These are phyloP conservation scores for Hippocampus guttulatus DNA, from an alignment of 2,113 vertebrate genomes.

Conservation along the genomic window DNA sequence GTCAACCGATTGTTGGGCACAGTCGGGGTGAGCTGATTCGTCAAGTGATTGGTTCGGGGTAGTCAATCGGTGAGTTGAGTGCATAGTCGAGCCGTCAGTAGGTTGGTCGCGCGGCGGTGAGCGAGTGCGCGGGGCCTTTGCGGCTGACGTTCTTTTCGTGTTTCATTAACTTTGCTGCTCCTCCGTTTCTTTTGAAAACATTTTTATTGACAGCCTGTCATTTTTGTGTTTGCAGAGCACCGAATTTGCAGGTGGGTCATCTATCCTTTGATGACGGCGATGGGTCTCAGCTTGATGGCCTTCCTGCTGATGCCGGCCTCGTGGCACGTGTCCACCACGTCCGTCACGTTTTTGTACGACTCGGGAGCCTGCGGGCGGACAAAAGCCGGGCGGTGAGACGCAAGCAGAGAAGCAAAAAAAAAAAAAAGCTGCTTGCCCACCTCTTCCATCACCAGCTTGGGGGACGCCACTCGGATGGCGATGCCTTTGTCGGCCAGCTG, in stretches of 20 bases:
- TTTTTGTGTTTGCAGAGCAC: too few species aligned
- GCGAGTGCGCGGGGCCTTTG: too few species aligned
- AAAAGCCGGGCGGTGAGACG: not conserved
- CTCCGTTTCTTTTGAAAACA: too few species aligned
- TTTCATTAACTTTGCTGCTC: too few species aligned
- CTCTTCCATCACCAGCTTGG: constrained; percentile 99
- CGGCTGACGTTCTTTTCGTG: too few species aligned
- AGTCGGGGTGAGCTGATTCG: too few species aligned
- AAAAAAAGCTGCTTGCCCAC: constrained; percentile 56
- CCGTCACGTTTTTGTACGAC: constrained; percentile 96
- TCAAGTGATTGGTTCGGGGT: too few species aligned
- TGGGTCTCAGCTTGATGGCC: constrained; percentile 93
- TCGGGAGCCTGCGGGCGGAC: constrained; percentile 81
- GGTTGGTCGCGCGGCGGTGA: too few species aligned
- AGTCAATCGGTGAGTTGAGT: too few species aligned
- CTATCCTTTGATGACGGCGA: constrained; percentile 96
- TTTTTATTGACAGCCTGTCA: too few species aligned
- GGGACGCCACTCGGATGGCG: constrained; percentile 93
- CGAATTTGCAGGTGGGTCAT: constrained; percentile 6
- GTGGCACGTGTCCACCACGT: constrained; percentile 95
- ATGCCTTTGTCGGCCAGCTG: constrained; percentile 95
- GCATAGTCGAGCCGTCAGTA: too few species aligned
- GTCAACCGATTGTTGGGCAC: too few species aligned
- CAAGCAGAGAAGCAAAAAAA: not conserved
- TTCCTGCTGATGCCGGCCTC: constrained; percentile 97